phyloP scores from a whole-genome alignment of 2,888 invertebrate species.

The Lasioglossum malachurum region DNA sequence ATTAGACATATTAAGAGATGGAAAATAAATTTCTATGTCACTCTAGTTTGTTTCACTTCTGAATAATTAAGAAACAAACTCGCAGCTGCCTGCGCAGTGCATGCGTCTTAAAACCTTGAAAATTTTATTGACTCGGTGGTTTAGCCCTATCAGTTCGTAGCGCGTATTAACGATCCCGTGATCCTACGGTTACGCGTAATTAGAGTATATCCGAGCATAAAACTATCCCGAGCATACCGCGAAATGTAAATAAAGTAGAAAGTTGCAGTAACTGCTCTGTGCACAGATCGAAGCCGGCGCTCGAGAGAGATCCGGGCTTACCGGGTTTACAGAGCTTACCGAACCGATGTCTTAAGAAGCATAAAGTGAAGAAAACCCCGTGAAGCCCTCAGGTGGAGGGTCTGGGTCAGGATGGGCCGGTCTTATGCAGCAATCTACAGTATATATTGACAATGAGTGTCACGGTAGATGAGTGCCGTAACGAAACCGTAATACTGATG shows the following conservation, averaged over 20 bases:
- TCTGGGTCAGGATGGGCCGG: neutral
- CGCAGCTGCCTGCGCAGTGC: neutral
- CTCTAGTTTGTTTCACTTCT: no score
- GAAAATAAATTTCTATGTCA: no score
- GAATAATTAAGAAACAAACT: neutral
- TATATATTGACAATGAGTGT: conserved; percentile 13
- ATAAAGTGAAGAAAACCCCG: neutral
- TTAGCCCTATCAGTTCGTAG: neutral
- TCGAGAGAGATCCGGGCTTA: neutral
- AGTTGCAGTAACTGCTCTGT: neutral
- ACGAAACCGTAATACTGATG: conserved; percentile 5
- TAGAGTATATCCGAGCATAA: neutral
- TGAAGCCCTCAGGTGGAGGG: neutral
- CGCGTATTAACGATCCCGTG: neutral
- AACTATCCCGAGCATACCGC: neutral
- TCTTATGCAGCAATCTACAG: conserved; percentile 6
- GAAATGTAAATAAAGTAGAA: conserved; percentile 12
- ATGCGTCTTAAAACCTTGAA: neutral
- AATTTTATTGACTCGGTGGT: neutral
- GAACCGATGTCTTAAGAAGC: conserved; percentile 6
- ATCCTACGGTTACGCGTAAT: neutral
- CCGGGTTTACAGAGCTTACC: neutral
- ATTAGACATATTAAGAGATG: no score
- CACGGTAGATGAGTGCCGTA: conserved; percentile 4
- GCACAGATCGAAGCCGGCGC: neutral